Evolutionary conservation across 53 echinoderm and acorn worm genomes (phyloP).

Genomic region (Stichopus horrens): DNA sequence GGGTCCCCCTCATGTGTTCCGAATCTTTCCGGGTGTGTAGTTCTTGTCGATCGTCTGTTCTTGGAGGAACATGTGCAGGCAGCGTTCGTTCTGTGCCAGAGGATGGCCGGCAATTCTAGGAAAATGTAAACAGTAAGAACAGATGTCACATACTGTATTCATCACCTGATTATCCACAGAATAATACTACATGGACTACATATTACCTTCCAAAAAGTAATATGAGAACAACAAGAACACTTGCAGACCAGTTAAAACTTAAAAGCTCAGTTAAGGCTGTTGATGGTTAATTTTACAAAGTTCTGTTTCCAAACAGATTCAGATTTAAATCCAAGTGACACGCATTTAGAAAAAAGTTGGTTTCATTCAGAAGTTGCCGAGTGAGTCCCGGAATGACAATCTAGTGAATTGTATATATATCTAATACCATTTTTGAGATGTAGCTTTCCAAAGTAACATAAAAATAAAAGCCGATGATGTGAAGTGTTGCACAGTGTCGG

Average conservation of each 20-base stretch:
- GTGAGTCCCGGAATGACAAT: too few relatives aligned
- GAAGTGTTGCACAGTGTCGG: too few relatives aligned
- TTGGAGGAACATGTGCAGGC: constrained; percentile 98
- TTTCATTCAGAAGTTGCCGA: too few relatives aligned
- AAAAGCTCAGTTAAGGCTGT: too few relatives aligned
- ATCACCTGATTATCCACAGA: neutral
- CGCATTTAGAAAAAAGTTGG: too few relatives aligned
- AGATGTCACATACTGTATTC: neutral
- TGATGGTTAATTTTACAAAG: too few relatives aligned
- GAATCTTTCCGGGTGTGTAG: constrained; percentile 91
- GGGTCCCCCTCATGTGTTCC: constrained; percentile 70
- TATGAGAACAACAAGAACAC: neutral
- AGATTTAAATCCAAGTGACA: too few relatives aligned
- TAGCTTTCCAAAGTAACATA: too few relatives aligned
- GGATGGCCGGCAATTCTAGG: constrained; percentile 96
- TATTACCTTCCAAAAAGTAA: neutral
- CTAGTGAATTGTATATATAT: too few relatives aligned
- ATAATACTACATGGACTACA: neutral
- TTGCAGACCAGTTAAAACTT: neutral
- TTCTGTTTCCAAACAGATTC: too few relatives aligned
- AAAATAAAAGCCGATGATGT: too few relatives aligned
- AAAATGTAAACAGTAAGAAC: constrained; percentile 4
- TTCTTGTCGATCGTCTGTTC: constrained; percentile 89
- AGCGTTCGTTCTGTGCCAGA: constrained; percentile 93
- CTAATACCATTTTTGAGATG: too few relatives aligned